phyloP scores from a whole-genome alignment of 2,888 invertebrate species.

The Ecliptopera silaceata region DNA sequence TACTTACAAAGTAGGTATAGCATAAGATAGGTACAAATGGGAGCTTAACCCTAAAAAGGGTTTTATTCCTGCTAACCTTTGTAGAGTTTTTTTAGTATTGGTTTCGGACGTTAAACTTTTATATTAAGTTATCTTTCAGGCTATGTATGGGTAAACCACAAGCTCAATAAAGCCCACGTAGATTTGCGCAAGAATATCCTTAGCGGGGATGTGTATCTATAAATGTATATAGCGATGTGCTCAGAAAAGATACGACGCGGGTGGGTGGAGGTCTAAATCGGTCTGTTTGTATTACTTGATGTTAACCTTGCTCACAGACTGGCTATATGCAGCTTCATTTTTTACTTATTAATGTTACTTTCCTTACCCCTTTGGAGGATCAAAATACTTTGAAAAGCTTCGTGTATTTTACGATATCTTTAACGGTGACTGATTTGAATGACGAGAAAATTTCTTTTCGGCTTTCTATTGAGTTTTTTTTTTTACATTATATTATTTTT shows the following conservation, averaged over 20 bases:
- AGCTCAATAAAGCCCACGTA: conserved; percentile 12
- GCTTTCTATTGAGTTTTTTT: no score
- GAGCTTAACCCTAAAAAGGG: no score
- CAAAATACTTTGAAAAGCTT: background rate
- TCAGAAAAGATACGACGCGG: conserved; percentile 25
- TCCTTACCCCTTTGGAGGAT: conserved; percentile 13
- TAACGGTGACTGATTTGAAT: no score
- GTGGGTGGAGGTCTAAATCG: conserved; percentile 29
- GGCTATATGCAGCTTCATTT: conserved; percentile 4
- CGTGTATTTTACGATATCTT: background rate
- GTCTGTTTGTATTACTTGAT: conserved; percentile 27
- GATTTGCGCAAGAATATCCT: conserved; percentile 50
- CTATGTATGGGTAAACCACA: conserved; percentile 11
- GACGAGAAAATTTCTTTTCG: no score
- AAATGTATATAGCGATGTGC: background rate
- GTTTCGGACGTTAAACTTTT: no score
- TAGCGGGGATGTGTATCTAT: conserved; percentile 42
- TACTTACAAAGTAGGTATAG: no score
- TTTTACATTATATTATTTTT: background rate
- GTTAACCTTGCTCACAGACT: conserved; percentile 22
- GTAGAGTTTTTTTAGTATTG: no score
- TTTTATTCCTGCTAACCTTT: no score
- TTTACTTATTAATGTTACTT: background rate
- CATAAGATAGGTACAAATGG: no score
- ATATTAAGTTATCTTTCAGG: conserved; percentile 1